phyloP scores from a whole-genome alignment of 2,888 invertebrate species.

The Bombylius major region DNA sequence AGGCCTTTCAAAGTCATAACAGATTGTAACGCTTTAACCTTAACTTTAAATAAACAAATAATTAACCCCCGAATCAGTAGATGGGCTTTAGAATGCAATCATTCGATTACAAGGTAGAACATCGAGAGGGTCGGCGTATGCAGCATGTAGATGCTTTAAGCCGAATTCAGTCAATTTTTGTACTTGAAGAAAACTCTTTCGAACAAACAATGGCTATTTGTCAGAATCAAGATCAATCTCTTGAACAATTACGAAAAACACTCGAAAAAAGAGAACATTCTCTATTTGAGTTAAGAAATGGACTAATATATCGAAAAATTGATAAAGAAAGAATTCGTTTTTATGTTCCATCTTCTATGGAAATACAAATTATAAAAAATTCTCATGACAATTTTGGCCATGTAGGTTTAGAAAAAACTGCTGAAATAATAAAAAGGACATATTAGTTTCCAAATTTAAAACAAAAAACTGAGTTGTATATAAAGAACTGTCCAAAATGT shows the following conservation, averaged over 20 bases:
- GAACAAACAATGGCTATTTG: constrained; percentile 18
- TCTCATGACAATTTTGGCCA: background rate
- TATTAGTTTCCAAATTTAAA: background rate
- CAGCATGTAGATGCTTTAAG: background rate
- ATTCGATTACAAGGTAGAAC: constrained; percentile 5
- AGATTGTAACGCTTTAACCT: background rate
- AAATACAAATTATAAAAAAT: background rate
- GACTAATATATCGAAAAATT: background rate
- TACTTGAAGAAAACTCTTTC: constrained; percentile 6
- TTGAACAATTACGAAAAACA: constrained; percentile 7
- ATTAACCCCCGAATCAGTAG: background rate
- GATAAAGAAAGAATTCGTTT: background rate
- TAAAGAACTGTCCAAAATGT: background rate
- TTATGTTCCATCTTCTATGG: too few relatives aligned
- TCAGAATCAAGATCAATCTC: constrained; percentile 15
- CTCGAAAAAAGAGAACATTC: background rate
- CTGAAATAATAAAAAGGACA: too few relatives aligned
- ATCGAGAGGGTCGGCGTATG: background rate
- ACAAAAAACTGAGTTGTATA: background rate
- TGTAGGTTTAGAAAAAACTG: background rate
- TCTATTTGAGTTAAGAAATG: background rate
- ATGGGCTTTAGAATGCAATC: constrained; percentile 21
- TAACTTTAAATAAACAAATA: background rate
- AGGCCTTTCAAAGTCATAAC: background rate
- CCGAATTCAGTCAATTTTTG: background rate